These are phyloP conservation scores for Mesocentrotus franciscanus DNA, from an alignment of 53 echinoderm and acorn worm species.

Conservation along the genomic window DNA sequence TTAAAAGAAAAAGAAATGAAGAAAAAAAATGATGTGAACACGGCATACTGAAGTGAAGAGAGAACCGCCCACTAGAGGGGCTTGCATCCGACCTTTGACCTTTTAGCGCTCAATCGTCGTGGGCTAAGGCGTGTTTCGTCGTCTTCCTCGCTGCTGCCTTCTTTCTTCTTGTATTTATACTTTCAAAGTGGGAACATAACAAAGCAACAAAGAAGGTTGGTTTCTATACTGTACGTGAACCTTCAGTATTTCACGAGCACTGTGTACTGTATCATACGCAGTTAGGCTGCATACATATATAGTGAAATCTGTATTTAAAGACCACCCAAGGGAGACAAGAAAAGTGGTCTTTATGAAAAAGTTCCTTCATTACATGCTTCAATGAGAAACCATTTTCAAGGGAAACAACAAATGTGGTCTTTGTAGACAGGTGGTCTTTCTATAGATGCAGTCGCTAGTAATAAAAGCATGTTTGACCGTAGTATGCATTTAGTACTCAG, in stretches of 20 bases:
- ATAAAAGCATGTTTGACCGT: too few species aligned
- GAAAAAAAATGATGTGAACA: background rate
- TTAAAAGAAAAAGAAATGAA: background rate
- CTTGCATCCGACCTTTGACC: constrained; percentile 34
- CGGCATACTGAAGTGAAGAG: constrained; percentile 29
- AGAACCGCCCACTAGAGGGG: constrained; percentile 17
- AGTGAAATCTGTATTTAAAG: too few species aligned
- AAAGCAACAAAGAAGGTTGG: background rate
- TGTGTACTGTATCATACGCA: too few species aligned
- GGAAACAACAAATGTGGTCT: too few species aligned
- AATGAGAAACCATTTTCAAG: too few species aligned
- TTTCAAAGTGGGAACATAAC: background rate
- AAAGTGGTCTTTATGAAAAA: too few species aligned
- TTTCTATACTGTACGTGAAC: background rate
- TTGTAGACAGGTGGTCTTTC: too few species aligned
- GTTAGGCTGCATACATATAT: too few species aligned
- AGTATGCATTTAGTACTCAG: too few species aligned
- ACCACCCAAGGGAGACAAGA: too few species aligned
- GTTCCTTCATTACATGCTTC: too few species aligned
- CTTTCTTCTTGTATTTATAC: constrained; percentile 43
- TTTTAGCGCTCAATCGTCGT: background rate
- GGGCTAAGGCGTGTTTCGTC: background rate
- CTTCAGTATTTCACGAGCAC: background rate
- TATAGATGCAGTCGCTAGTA: too few species aligned
- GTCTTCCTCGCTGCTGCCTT: background rate